Percentiles rank a stretch among this genome's conserved stretches.
These are phyloP conservation scores for Perognathus longimembris DNA, from an alignment of 2,113 vertebrate species.

Conservation along the genomic window DNA sequence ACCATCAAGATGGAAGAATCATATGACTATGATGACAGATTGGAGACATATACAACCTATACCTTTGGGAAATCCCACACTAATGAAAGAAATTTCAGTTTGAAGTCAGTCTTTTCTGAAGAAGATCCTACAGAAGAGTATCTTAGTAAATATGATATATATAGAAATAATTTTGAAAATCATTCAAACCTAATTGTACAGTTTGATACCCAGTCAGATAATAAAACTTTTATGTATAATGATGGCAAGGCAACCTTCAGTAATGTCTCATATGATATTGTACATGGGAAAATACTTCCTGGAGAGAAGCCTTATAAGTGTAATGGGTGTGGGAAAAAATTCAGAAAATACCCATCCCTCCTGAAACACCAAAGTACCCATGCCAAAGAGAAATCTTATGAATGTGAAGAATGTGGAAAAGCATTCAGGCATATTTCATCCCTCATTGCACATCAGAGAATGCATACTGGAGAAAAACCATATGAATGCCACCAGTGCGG, in stretches of 20 bases:
- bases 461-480: conserved; percentile 82
- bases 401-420: conserved; percentile 84
- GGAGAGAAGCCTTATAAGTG: conserved; percentile 84
- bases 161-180: conserved; percentile 81
- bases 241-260: conserved; percentile 78
- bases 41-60: conserved; percentile 23
- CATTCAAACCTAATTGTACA: conserved; percentile 79
- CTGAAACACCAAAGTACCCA: conserved; percentile 81
- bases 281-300: conserved; percentile 80
- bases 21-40: conserved; percentile 37
- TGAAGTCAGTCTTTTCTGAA: conserved; percentile 65
- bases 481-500: conserved; percentile 83
- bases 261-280: conserved; percentile 75
- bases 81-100: conserved; percentile 47
- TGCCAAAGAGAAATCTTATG: conserved; percentile 83
- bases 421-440: conserved; percentile 81
- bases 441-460: conserved; percentile 82
- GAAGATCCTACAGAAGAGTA: conserved; percentile 73
- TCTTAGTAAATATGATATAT: conserved; percentile 79
- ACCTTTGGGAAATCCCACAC: conserved; percentile 42
- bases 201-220: conserved; percentile 78
- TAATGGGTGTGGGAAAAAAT: conserved; percentile 82
- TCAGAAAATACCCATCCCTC: conserved; percentile 81
- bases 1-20: conserved; percentile 73
- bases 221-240: conserved; percentile 74